A percentile compares a stretch with the other conserved stretches of the same genome.
These are phyloP conservation scores for Hyles euphorbiae DNA, from an alignment of 1,140 invertebrate genomes.

Conservation along the genomic window DNA sequence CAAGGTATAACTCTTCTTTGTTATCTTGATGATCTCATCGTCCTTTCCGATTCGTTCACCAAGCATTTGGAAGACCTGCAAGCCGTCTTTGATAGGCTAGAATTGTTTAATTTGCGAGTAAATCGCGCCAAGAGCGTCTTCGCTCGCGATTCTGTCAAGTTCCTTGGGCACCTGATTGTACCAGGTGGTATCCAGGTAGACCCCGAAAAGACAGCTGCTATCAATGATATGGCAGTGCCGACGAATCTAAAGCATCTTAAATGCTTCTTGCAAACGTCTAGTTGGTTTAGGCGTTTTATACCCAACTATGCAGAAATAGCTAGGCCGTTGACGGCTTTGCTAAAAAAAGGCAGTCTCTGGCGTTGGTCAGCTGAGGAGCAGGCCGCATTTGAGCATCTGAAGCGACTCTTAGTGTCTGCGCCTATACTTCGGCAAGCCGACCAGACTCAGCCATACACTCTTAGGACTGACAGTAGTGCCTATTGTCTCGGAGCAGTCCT, in stretches of 20 bases:
- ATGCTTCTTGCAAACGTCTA: constrained; percentile 39
- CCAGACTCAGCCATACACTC: constrained; percentile 27
- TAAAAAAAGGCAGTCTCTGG: constrained; percentile 40
- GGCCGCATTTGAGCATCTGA: constrained; percentile 15
- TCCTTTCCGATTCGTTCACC: constrained; percentile 41
- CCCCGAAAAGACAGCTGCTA: constrained; percentile 26
- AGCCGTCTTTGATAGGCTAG: constrained; percentile 28
- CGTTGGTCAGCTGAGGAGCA: constrained; percentile 21
- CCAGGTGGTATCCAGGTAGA: constrained; percentile 43
- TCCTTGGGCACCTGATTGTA: constrained; percentile 55
- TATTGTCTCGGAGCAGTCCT: constrained; percentile 42
- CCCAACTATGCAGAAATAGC: constrained; percentile 47
- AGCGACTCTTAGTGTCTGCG: constrained; percentile 18
- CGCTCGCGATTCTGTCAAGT: constrained; percentile 32
- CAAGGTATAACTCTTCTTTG: constrained; percentile 33
- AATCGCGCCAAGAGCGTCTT: constrained; percentile 53
- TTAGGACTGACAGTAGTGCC: constrained; percentile 41
- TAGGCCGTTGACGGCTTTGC: constrained; percentile 44
- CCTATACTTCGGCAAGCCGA: constrained; percentile 31
- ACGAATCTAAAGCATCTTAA: constrained; percentile 24
- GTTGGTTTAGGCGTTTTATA: constrained; percentile 59
- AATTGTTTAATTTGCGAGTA: constrained; percentile 18
- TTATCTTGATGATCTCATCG: constrained; percentile 66
- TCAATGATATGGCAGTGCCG: constrained; percentile 28
- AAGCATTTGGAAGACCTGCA: constrained; percentile 42